Evolutionary conservation across 64 coral and sea anemone species (phyloP).

Genomic region (Porites australiensis): DNA sequence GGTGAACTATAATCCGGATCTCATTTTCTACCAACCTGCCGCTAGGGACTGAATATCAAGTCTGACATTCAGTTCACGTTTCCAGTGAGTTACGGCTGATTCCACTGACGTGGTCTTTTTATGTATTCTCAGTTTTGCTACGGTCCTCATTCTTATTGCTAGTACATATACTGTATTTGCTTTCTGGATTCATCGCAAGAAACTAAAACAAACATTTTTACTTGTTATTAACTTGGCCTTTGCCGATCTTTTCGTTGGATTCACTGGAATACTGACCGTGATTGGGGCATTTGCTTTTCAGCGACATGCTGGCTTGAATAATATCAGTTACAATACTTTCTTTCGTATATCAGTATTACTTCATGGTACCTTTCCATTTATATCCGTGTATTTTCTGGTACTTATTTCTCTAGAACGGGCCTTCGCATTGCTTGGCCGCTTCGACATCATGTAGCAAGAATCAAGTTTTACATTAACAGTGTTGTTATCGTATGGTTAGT

Average conservation of each 20-base stretch:
- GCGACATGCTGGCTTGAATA: background rate
- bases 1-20: too few species aligned
- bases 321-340: too few species aligned
- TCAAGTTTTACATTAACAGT: background rate
- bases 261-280: background rate
- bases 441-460: background rate
- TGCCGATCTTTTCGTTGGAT: background rate
- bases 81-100: too few species aligned
- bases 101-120: too few species aligned
- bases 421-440: background rate
- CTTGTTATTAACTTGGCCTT: constrained; percentile 2
- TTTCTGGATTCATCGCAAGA: background rate
- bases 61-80: too few species aligned
- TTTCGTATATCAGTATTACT: too few species aligned
- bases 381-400: background rate
- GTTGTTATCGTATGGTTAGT: background rate
- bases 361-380: background rate
- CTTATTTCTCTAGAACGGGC: background rate
- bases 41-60: too few species aligned
- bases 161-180: background rate
- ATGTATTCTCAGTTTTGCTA: too few species aligned
- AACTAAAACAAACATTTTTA: background rate
- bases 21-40: too few species aligned
- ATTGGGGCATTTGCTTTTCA: background rate
- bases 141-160: too few species aligned